Conservation (phyloP, 2,888 invertebrate species). For the Adineta ricciae region DNA sequence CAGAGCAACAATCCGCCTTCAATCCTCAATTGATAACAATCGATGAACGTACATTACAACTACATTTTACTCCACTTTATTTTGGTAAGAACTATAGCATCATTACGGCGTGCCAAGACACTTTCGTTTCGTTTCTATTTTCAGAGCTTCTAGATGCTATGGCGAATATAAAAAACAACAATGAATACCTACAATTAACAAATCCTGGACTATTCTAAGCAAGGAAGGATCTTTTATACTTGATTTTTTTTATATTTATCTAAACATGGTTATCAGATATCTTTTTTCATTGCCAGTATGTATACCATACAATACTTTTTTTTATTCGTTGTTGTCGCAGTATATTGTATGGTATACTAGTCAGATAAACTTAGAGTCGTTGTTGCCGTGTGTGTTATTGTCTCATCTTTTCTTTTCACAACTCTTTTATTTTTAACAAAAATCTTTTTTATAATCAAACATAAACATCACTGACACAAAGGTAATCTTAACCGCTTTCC, state of each 20-base stretch:
- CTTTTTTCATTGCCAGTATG: background rate
- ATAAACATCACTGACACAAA: background rate
- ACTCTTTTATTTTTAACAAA: background rate
- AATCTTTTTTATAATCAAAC: background rate
- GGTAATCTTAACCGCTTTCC: background rate
- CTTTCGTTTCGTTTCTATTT: too few relatives aligned
- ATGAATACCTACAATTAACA: background rate
- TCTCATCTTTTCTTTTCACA: background rate
- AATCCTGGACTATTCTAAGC: background rate
- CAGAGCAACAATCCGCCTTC: background rate
- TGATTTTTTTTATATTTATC: background rate
- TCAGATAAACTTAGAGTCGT: background rate
- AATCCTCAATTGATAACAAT: background rate
- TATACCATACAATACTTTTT: background rate
- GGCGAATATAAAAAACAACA: background rate
- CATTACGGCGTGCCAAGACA: too few relatives aligned
- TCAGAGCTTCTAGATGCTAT: background rate
- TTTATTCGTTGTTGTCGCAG: background rate
- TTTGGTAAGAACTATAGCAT: background rate
- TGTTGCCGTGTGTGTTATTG: background rate
- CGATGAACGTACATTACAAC: background rate
- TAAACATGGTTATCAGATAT: background rate
- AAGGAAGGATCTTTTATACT: background rate
- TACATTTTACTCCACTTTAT: background rate
- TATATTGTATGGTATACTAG: background rate